These are phyloP conservation scores for Cryptus viduatorius DNA, from an alignment of 2,888 invertebrate genomes.

Conservation along the genomic window DNA sequence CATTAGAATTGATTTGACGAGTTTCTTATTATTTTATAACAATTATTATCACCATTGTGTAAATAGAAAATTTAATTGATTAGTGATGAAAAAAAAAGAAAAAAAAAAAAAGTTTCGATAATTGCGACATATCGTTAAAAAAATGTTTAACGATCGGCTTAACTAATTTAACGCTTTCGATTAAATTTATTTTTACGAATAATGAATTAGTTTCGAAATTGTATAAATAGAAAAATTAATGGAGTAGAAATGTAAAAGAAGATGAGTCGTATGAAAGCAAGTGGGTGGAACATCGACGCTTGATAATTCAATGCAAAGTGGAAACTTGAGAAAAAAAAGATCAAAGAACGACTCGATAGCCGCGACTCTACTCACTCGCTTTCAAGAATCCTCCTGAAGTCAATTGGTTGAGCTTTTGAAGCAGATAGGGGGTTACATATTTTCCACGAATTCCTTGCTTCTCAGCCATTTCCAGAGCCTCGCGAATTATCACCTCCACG, in stretches of 20 bases:
- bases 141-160: too few species aligned
- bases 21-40: too few species aligned
- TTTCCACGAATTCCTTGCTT: conserved; percentile 90
- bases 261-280: background rate
- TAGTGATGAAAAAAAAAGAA: too few species aligned
- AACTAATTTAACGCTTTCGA: too few species aligned
- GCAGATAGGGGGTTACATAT: conserved; percentile 96
- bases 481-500: conserved; percentile 90
- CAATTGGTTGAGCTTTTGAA: conserved; percentile 91
- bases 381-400: conserved; percentile 93
- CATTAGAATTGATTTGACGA: too few species aligned
- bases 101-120: too few species aligned
- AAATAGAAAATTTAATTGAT: too few species aligned
- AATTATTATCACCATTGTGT: too few species aligned
- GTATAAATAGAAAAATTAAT: background rate
- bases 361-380: conserved; percentile 90
- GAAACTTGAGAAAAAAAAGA: conserved; percentile 26
- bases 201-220: background rate
- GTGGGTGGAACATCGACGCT: background rate
- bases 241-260: background rate
- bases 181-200: too few species aligned
- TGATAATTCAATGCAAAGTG: background rate
- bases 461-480: conserved; percentile 89
- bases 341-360: background rate
- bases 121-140: too few species aligned